Base-by-base conservation (phyloP, 2,888 invertebrate species). In the Entomobrya proxima region DNA sequence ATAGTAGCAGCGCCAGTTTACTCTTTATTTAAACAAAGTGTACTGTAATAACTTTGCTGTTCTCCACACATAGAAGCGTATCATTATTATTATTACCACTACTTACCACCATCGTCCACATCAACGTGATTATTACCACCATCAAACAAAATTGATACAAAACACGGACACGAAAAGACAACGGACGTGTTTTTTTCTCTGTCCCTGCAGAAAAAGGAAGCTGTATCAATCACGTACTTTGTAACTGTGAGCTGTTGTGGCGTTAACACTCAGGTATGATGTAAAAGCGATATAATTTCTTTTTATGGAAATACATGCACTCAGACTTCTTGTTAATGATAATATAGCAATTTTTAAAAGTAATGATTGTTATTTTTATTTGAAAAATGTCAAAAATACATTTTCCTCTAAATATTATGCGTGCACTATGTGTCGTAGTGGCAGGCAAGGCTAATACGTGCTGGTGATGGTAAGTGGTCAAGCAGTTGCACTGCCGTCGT, bases 181-280 rank as follows among this genome's bases (percentile, higher is more conserved):
- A 61, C 77, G 37, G 40, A 58, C 37, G 21, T 37, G 58, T 67
- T 67, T 67, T 37, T 24, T 18, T 67, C 64, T 44, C 9, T 67
- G 24, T 18, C 35, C n/a, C 40, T 37, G 18, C 35, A 64, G 27
- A 76, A 55, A 40, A 27, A 52, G 52, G 6, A 58, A 58, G 32
- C 58, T 69, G 69, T 44, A 24, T 69, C 69, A 44, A 44, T 69
- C 69, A 69, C 69, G 61, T 64, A 64, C 21, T 27, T 13, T 24
- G 30, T n/a, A 13, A 13, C 40, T 30, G 52, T 76, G n/a, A 47
- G 72, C 35, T n/a, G 44, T 40, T 7, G 74, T 74, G 74, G 83
- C 77, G 77, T 40, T 44, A 77, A 44, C 69, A 67, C 24, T 77
- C 69, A 83, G 83, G 77, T 77, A 83, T 67, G 83, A 75, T 52